Evolutionary conservation across 2,797 vertebrate species (phyloP), one percentile per base, ranked within the genome.

Genomic region (Enteromius thamalakanensis): DNA sequence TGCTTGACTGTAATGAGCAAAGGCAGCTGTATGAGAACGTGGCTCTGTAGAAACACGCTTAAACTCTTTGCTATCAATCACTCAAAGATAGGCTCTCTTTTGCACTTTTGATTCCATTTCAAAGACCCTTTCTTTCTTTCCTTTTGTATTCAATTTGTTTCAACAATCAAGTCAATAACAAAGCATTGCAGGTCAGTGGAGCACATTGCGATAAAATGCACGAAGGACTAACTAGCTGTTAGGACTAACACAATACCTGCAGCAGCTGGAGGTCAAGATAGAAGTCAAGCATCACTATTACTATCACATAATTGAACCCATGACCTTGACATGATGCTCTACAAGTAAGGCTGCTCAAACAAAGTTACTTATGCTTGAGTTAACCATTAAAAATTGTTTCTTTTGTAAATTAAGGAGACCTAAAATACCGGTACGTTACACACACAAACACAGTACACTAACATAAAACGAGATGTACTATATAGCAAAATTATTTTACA

Each of bases 31-130:
- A 89, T 88, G 87, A 82, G 82, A 67, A 72, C 45, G 72, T 58
- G 64, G 72, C 51, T 74, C 78, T 83, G 85, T 72, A 78, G 82
- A 84, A 81, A 89, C 87, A 89, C 68, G 84, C 60, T 84, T 76
- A 79, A 79, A 75, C 83, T 71, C 40, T 65, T 84, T 84, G 82
- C 81, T 84, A 88, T 92, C 89, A 88, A 86, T 93, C 88, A 89
- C 71, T 29, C 81, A 37, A 81, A 90, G 75, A 75, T 26, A 65
- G 65, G 23, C 68, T 70, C 60, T 37, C 47, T 83, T 65, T 45
- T 53, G 51, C 37, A 21, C 78, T 67, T 80, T 23, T 72, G 29
- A 83, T 85, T 49, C 45, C 17, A 67, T 49, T 78, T 68, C 29
- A 81, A 72, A 37, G 21, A 58, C 68, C 42, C 34, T 55, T 79